Evolutionary conservation across 2,888 invertebrate genomes (phyloP).

Genomic region (Acleris emargana): DNA sequence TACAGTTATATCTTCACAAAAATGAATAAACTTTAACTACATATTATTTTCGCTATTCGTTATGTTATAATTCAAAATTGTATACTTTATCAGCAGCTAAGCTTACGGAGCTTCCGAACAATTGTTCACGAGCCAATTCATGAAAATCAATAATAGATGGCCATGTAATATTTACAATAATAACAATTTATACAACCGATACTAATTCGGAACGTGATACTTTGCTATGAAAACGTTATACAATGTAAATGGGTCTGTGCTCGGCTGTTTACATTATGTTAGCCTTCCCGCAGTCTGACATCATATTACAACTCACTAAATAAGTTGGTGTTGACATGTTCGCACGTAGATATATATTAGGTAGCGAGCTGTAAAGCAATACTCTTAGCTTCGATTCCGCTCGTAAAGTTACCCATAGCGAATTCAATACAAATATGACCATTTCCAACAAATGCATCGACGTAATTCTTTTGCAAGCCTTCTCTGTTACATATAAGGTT

Average conservation of each 20-base stretch:
- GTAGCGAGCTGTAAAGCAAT: constrained; percentile 38
- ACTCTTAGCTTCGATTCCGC: constrained; percentile 51
- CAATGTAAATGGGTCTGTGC: constrained; percentile 21
- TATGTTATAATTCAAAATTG: neutral
- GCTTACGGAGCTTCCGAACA: neutral
- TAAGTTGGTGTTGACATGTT: constrained; percentile 23
- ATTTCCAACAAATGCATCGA: constrained; percentile 42
- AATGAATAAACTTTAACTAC: too few species aligned
- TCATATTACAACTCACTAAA: constrained; percentile 33
- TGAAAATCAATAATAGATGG: constrained; percentile 8
- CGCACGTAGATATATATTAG: constrained; percentile 11
- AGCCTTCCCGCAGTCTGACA: constrained; percentile 25
- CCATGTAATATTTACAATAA: constrained; percentile 24
- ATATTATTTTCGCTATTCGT: too few species aligned
- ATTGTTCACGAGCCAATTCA: neutral
- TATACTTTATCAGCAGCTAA: neutral
- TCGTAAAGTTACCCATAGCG: constrained; percentile 67
- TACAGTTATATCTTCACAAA: too few species aligned
- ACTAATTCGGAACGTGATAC: constrained; percentile 27
- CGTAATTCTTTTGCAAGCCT: constrained; percentile 18
- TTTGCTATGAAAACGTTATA: constrained; percentile 25
- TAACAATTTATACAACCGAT: constrained; percentile 15
- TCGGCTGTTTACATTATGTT: constrained; percentile 26
- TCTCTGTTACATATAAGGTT: constrained; percentile 15
- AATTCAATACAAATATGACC: constrained; percentile 76